Base-by-base conservation (phyloP, 2,113 vertebrate species). In the Nematolebias whitei region DNA sequence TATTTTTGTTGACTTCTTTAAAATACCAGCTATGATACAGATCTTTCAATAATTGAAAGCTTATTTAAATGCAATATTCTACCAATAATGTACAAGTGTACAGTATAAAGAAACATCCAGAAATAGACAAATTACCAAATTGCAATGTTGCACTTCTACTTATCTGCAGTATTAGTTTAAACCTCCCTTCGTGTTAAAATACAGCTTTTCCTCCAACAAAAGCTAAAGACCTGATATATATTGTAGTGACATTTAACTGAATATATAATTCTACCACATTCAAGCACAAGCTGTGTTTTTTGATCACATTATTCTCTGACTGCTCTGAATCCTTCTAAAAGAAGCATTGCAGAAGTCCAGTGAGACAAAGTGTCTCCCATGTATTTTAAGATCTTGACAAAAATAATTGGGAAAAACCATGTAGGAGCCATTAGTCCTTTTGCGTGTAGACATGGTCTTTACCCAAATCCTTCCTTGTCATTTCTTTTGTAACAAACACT, bases 381-480 rank as follows among this genome's bases (percentile, higher is more conserved):
- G 23, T 2, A 52, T n/a, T 59, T 26, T 18, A 32, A 20, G 62
- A 12, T 41, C 48, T 49, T 44, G 26, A 29, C 22, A 40, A 35
- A 44, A 54, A 24, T 11, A 41, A 16, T 40, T 43, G 45, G 18
- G 9, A 11, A 12, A 3, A 16, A 47, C 48, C 23, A 63, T 24
- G 22, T 39, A 32, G 3, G 20, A 43, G 20, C 9, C 12, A 53
- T 59, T 32, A 53, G 45, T 50, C 41, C 58, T 68, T 70, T 53
- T 45, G n/a, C 19, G 50, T 32, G 12, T 50, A 16, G 7, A 23
- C 19, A 63, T 11, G 2, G 19, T 6, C 45, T 22, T 70, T 45
- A 63, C 29, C 53, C 72, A 76, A 70, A 75, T 57, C 20, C 23
- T 47, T 22, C 48, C 67, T 58, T 63, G 55, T 74, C 52, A 62